Base-by-base conservation (phyloP, 2,888 invertebrate genomes). In the Hylaea fasciaria region DNA sequence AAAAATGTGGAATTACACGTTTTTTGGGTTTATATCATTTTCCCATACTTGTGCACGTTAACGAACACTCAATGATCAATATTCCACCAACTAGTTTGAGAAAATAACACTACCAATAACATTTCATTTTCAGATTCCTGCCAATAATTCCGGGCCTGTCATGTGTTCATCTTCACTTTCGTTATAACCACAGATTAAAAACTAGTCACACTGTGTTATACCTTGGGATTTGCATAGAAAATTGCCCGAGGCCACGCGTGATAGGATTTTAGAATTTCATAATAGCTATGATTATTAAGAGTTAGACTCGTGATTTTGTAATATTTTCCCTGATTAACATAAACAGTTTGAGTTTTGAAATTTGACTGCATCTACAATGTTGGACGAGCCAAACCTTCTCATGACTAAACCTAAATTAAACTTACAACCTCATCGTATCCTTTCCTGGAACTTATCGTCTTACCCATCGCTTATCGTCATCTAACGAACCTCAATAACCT, bases 401-500 rank as follows among this genome's bases (percentile, higher is more conserved):
- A 37, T 37, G 12, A n/a, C n/a, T 37, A 37, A 37, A 12, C 4
- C 0, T n/a, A 3, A 37, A 10, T 1, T 1, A 37, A 37, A 37
- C 12, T 4, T 11, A 11, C 9, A 8, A 35, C 9, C 1, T n/a
- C 0, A n/a, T n/a, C 46, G 0, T 7, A 39, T 39, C 13, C 45
- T 54, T 54, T 57, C 22, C 28, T 48, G 13, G 16, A 49, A 22
- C 41, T 59, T 69, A 68, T 68, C 63, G 40, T 28, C 14, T 29
- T 32, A 28, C 57, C 56, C 49, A 69, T 68, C 66, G 51, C 57
- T 66, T 62, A 65, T 64, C 62, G 22, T 47, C 59, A 59, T 65
- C 59, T 76, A 81, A 82, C 83, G 77, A 80, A 80, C 77, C 73
- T 73, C 74, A 77, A 82, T 83, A 80, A 77, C 79, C 69, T 75